Evolutionary conservation across 2,113 vertebrate species (phyloP), one percentile per base, ranked within the genome.

Genomic region (Phalacrocorax pelagicus): DNA sequence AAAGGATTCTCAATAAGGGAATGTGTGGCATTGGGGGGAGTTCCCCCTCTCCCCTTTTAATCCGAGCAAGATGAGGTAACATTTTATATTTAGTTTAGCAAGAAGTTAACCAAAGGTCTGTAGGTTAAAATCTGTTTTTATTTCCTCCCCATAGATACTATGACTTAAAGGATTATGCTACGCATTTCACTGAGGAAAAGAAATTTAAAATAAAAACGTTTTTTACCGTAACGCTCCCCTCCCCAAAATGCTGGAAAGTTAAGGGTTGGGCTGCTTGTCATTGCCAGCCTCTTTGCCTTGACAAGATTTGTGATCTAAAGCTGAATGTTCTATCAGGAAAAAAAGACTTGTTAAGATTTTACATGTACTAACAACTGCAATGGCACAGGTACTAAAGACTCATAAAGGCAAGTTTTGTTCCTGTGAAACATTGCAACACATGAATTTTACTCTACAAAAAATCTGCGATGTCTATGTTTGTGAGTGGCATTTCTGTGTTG

Each of bases 1-100:
- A 80, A 96, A 88, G 97, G 92, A 97, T 95, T 97, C 94, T 97
- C 97, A 96, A 90, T 97, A 88, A 97, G 94, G 82, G 92, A 97
- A 96, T 88, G 92, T 92, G 88, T 80, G 79, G 91, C 3, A 7
- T 86, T 59, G 88, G 86, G 95, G 95, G 92, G 87, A 90, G 93
- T 96, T 82, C 77, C 54, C 86, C 93, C 94, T 92, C 81, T 87
- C 57, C 58, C 89, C 71, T 97, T 96, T 94, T 97, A 98, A 98
- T 98, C 96, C 40, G 20, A 95, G 90, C 38, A 85, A 97, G 88
- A 65, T 78, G 86, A 92, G 75, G 75, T 93, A 95, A 96, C 81
- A 92, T 97, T 96, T 97, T 65, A 74, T 91, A 97, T 92, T 93
- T 96, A 92, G 75, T 92, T 75, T 72, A 86, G 79, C 79, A 96